Conservation (phyloP, 2,888 invertebrate species). For the Synanthedon myopaeformis region DNA sequence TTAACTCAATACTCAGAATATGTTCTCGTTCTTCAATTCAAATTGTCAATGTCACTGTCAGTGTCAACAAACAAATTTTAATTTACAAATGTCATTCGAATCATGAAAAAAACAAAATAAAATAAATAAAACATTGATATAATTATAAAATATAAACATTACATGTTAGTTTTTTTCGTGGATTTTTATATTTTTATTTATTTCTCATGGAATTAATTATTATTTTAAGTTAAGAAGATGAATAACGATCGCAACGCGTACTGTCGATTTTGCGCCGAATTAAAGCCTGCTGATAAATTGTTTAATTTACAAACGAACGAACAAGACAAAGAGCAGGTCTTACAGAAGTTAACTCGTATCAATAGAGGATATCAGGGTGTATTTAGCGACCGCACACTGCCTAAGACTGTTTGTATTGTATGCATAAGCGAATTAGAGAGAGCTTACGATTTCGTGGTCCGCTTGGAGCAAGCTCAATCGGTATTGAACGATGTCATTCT, state of each 20-base stretch:
- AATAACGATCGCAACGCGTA: slow-evolving; percentile 14
- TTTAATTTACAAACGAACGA: slow-evolving; percentile 22
- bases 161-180: too few relatives aligned
- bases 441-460: slow-evolving; percentile 32
- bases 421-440: slow-evolving; percentile 31
- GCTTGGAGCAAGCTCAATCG: slow-evolving; percentile 34
- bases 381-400: slow-evolving; percentile 22
- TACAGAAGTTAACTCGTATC: slow-evolving; percentile 27
- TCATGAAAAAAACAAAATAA: too few relatives aligned
- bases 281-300: slow-evolving; percentile 26
- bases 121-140: too few relatives aligned
- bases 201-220: too few relatives aligned
- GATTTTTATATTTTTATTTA: too few relatives aligned
- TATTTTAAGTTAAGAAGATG: slow-evolving; percentile 11
- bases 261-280: slow-evolving; percentile 37
- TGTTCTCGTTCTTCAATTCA: too few relatives aligned
- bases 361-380: slow-evolving; percentile 22
- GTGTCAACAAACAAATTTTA: too few relatives aligned
- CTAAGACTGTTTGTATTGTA: slow-evolving; percentile 35
- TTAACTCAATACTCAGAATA: too few relatives aligned
- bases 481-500: slow-evolving; percentile 17
- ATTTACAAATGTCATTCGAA: too few relatives aligned
- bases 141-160: too few relatives aligned
- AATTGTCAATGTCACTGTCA: too few relatives aligned
- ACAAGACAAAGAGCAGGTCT: slow-evolving; percentile 19